These are phyloP conservation scores for Xestobium rufovillosum DNA, from an alignment of 2,888 invertebrate genomes.

Conservation along the genomic window DNA sequence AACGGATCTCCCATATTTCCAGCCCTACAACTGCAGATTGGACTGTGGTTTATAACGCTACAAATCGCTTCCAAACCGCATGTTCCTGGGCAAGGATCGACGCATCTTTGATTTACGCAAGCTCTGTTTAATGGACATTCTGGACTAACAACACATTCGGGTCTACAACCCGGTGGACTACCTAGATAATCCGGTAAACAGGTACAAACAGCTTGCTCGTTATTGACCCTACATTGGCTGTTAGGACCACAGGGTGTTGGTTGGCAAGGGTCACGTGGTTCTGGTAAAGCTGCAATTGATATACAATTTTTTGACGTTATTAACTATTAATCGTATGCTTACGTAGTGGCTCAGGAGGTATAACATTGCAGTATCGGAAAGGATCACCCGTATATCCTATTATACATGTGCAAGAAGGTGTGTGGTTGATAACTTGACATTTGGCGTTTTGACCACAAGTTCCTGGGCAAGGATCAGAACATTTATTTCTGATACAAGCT, in stretches of 20 bases:
- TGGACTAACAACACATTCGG: slow-evolving; percentile 42
- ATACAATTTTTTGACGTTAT: slow-evolving; percentile 3
- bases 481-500: slow-evolving; percentile 66
- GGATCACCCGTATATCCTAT: slow-evolving; percentile 59
- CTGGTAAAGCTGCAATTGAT: slow-evolving; percentile 35
- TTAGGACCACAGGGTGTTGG: slow-evolving; percentile 58
- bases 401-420: slow-evolving; percentile 63
- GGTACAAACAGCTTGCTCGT: slow-evolving; percentile 35
- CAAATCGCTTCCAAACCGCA: slow-evolving; percentile 43
- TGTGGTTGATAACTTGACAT: slow-evolving; percentile 64
- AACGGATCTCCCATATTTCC: slow-evolving; percentile 40
- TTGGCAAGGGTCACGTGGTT: slow-evolving; percentile 37
- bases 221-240: slow-evolving; percentile 37
- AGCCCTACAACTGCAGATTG: slow-evolving; percentile 42
- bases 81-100: slow-evolving; percentile 41
- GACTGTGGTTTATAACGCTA: slow-evolving; percentile 43
- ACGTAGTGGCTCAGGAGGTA: slow-evolving; percentile 33
- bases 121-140: slow-evolving; percentile 40
- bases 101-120: slow-evolving; percentile 41
- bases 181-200: slow-evolving; percentile 41
- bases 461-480: slow-evolving; percentile 68
- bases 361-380: slow-evolving; percentile 29
- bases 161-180: slow-evolving; percentile 41
- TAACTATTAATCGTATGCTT: slow-evolving; percentile 20
- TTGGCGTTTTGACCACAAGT: slow-evolving; percentile 67